Evolutionary conservation across 2,113 vertebrate species (phyloP).

Genomic region (Pedetes capensis): DNA sequence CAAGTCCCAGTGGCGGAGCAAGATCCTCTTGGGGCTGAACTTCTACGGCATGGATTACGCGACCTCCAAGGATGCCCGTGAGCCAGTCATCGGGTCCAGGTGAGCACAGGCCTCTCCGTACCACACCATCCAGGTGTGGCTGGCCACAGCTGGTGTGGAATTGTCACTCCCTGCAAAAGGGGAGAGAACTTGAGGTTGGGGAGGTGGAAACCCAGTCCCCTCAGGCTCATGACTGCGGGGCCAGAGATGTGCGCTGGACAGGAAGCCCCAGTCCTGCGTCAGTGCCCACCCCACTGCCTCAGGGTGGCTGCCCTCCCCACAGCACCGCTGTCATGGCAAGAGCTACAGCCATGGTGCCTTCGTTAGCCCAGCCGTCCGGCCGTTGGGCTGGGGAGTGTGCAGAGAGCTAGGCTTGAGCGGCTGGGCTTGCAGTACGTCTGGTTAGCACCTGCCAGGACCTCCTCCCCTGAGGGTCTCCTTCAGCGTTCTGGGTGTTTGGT

Average conservation of each 20-base stretch:
- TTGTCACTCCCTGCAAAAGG: not conserved
- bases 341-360: not conserved
- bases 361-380: not conserved
- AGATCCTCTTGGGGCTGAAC: slow-evolving; percentile 95
- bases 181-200: no score
- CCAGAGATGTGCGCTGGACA: not conserved
- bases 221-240: not conserved
- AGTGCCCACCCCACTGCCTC: accelerated
- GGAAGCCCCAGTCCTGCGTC: not conserved
- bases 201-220: no score
- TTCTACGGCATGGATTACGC: slow-evolving; percentile 95
- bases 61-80: slow-evolving; percentile 84
- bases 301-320: not conserved
- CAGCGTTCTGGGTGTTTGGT: accelerated
- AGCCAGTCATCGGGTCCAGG: slow-evolving; percentile 91
- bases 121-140: not conserved
- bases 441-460: accelerated
- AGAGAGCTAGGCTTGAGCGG: not conserved
- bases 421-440: not conserved
- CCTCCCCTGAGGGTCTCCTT: not conserved
- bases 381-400: not conserved
- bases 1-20: slow-evolving; percentile 90
- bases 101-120: slow-evolving; percentile 62
- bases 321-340: not conserved
- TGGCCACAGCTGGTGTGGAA: not conserved